Percentiles rank a stretch among this genome's conserved stretches.
These are phyloP conservation scores for Nycteola revayana DNA, from an alignment of 2,888 invertebrate species.

Conservation along the genomic window DNA sequence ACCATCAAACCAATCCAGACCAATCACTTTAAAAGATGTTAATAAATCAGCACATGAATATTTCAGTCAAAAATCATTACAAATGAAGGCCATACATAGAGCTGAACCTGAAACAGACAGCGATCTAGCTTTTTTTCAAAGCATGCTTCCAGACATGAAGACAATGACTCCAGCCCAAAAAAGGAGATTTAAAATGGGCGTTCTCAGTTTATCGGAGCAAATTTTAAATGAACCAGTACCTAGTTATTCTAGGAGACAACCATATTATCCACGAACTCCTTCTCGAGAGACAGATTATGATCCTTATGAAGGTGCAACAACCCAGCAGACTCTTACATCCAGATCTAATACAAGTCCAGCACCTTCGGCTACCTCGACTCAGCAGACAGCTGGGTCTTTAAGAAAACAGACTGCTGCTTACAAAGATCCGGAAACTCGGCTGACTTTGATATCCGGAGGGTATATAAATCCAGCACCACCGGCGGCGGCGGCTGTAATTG, in stretches of 20 bases:
- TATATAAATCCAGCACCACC: slow-evolving; percentile 23
- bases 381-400: slow-evolving; percentile 22
- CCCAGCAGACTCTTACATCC: slow-evolving; percentile 20
- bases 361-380: slow-evolving; percentile 18
- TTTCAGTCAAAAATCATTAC: slow-evolving; percentile 18
- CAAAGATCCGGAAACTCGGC: slow-evolving; percentile 20
- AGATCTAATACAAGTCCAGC: slow-evolving; percentile 20
- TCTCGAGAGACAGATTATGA: slow-evolving; percentile 23
- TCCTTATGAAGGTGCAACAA: slow-evolving; percentile 21
- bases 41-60: slow-evolving; percentile 4
- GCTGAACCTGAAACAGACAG: slow-evolving; percentile 15
- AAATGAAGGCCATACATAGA: slow-evolving; percentile 15
- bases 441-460: slow-evolving; percentile 17
- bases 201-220: slow-evolving; percentile 15
- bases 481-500: slow-evolving; percentile 21
- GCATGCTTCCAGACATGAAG: slow-evolving; percentile 19
- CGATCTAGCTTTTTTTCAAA: slow-evolving; percentile 16
- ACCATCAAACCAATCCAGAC: slow-evolving; percentile 7
- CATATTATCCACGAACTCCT: slow-evolving; percentile 21
- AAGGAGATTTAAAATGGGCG: slow-evolving; percentile 18
- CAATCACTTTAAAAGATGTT: slow-evolving; percentile 9
- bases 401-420: slow-evolving; percentile 18
- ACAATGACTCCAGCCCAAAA: slow-evolving; percentile 19
- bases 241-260: slow-evolving; percentile 16
- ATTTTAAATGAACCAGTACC: slow-evolving; percentile 21